phyloP scores from a whole-genome alignment of 2,888 invertebrate genomes.

The Lithosia quadra region DNA sequence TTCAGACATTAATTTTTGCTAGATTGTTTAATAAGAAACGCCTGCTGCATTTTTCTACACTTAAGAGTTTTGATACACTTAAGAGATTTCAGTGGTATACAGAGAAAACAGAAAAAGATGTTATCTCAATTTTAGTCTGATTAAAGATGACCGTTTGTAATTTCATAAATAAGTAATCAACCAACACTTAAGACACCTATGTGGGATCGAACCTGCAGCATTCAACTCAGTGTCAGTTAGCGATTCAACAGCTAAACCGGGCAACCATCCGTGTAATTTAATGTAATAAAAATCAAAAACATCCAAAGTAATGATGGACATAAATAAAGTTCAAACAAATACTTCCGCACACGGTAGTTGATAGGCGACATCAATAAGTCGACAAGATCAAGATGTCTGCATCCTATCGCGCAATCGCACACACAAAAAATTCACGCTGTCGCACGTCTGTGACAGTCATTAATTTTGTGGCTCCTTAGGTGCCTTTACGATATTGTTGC shows the following conservation, averaged over 20 bases:
- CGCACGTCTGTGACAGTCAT: constrained; percentile 74
- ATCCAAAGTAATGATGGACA: constrained; percentile 18
- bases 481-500: constrained; percentile 37
- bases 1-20: neutral
- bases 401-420: constrained; percentile 59
- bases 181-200: too few relatives aligned
- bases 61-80: neutral
- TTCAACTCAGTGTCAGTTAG: too few relatives aligned
- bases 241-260: neutral
- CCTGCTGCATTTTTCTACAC: neutral
- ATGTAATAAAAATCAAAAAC: neutral
- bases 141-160: too few relatives aligned
- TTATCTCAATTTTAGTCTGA: too few relatives aligned
- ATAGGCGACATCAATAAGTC: constrained; percentile 76
- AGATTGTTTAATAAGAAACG: neutral
- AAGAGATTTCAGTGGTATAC: too few relatives aligned
- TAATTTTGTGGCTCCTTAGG: constrained; percentile 70
- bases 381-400: constrained; percentile 81
- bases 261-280: neutral
- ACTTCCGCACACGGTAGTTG: constrained; percentile 72
- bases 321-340: constrained; percentile 56
- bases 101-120: too few relatives aligned
- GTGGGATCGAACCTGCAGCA: too few relatives aligned
- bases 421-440: constrained; percentile 65
- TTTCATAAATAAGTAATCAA: too few relatives aligned